Evolutionary conservation across 2,113 vertebrate species (phyloP), one percentile per base, ranked within the genome.

Genomic region (Hippocampus zosterae): DNA sequence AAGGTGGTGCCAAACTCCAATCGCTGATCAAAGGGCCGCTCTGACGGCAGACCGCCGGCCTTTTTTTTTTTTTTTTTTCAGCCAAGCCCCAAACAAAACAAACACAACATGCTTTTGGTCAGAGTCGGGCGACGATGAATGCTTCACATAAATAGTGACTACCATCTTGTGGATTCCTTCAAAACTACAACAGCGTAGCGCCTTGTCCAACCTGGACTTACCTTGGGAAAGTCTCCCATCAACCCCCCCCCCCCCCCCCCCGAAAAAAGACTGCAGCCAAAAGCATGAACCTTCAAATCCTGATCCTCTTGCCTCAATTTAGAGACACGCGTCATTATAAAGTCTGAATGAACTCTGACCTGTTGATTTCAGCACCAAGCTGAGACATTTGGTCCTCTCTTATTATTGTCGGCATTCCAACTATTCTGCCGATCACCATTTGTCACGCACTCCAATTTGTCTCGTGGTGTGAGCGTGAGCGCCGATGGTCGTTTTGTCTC

Each of bases 151-250:
- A 59, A 13, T 29, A 59, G 13, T 59, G 56, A 59, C 56, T 25
- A 59, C 56, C 56, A 59, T 59, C 56, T 59, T 59, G 56, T 59
- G 56, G 56, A 59, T 29, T 59, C 13, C 15, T 59, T 59, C 15
- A 59, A 59, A 59, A 59, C 56, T 29, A 59, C 56, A 59, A 2
- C 6, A 59, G 12, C 2, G 12, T 29, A 8, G 1, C 0, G 56
- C 2, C 16, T 59, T 59, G 25, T 29, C 13, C 5, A 27, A 29
- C 21, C n/a, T 37, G 33, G 33, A 37, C 10, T 23, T 56, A 25
- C 13, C 11, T 57, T 15, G 15, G 3, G 27, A 57, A 13, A 27
- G 29, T 27, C 23, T 27, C 5, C 25, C 13, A 16, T 25, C 23
- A n/a, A n/a, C 12, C n/a, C 16, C 25, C 55, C 27, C 56, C n/a